These are phyloP conservation scores for Sandelia bainsii DNA, from an alignment of 2,797 vertebrate species.

Conservation along the genomic window DNA sequence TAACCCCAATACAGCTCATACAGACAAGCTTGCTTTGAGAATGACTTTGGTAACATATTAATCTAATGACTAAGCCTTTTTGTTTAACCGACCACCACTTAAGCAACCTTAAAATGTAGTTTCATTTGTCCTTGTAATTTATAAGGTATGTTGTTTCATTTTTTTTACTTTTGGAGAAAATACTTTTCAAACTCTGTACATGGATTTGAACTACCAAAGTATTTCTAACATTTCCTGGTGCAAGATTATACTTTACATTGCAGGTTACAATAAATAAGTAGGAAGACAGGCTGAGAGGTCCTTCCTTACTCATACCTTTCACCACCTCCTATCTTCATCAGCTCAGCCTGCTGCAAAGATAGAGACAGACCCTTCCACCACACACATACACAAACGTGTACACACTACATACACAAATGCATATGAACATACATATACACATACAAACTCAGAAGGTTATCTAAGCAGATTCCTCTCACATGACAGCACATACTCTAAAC, in stretches of 20 bases:
- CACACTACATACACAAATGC: conserved; percentile 6
- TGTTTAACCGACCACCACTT: too few relatives aligned
- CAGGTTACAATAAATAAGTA: conserved; percentile 13
- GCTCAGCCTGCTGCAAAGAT: conserved; percentile 52
- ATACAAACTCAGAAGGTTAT: conserved; percentile 35
- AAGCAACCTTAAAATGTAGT: too few relatives aligned
- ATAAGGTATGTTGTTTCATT: too few relatives aligned
- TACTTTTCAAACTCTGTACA: too few relatives aligned
- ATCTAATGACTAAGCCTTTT: too few relatives aligned
- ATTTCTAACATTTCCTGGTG: background rate
- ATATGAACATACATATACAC: conserved; percentile 10
- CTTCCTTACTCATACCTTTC: conserved; percentile 74
- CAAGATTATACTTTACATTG: background rate
- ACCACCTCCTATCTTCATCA: conserved; percentile 64
- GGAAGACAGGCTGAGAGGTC: conserved; percentile 23
- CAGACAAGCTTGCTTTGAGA: background rate
- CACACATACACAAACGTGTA: conserved; percentile 16
- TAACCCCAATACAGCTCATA: background rate
- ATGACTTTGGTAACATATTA: background rate
- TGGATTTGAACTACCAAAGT: too few relatives aligned
- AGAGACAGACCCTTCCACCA: conserved; percentile 39
- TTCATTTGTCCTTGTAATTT: too few relatives aligned
- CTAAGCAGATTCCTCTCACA: conserved; percentile 50
- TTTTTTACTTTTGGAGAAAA: too few relatives aligned
- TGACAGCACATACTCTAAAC: conserved; percentile 55